These are phyloP conservation scores for Stenoptilia bipunctidactyla DNA, from an alignment of 2,888 invertebrate genomes.

Conservation along the genomic window DNA sequence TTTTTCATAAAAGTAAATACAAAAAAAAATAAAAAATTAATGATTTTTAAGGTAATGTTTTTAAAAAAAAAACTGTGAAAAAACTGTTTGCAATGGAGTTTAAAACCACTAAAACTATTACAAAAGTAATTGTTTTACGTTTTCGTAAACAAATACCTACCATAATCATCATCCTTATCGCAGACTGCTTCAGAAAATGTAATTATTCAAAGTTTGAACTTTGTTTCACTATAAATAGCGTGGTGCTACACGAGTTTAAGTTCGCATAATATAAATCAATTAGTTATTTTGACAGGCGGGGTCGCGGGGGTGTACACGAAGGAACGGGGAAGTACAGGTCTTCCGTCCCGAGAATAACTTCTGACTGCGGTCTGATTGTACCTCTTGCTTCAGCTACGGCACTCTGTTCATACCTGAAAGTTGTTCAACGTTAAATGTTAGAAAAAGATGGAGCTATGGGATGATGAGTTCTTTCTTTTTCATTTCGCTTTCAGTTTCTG, in stretches of 20 bases:
- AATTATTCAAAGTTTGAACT: conserved; percentile 14
- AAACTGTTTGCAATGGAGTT: no score
- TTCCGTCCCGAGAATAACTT: conserved; percentile 25
- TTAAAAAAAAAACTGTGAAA: no score
- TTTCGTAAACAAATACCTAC: no score
- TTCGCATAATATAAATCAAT: conserved; percentile 47
- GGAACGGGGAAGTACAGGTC: conserved; percentile 26
- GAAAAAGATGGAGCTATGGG: background rate
- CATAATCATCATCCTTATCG: no score
- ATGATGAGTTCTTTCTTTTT: background rate
- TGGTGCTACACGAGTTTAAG: conserved; percentile 29
- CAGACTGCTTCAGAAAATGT: no score
- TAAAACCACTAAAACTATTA: no score
- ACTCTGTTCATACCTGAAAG: background rate
- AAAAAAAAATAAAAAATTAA: no score
- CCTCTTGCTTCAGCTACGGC: background rate
- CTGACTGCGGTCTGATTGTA: conserved; percentile 27
- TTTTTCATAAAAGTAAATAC: no score
- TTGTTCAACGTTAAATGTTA: background rate
- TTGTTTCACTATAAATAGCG: conserved; percentile 21
- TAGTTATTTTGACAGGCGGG: conserved; percentile 47
- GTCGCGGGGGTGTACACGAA: conserved; percentile 23
- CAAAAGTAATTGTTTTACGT: no score
- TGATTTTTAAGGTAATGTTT: no score
- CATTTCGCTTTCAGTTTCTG: background rate